Evolutionary conservation across 1,140 invertebrate genomes (phyloP).

Genomic region (Nephotettix cincticeps): DNA sequence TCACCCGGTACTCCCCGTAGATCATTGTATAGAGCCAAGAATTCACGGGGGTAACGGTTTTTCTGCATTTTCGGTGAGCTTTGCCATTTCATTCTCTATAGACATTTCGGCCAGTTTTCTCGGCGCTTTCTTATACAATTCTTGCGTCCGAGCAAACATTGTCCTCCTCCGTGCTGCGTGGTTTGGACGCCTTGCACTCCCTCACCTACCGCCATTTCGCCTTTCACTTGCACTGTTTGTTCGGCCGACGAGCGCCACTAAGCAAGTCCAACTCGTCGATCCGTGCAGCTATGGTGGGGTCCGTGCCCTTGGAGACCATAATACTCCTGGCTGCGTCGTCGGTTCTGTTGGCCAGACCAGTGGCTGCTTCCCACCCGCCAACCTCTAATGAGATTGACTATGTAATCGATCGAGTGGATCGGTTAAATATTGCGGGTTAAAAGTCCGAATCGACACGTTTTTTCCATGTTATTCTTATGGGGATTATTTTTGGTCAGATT

Average conservation of each 20-base stretch:
- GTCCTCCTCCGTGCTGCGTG: background rate
- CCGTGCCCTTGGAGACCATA: background rate
- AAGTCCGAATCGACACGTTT: too few relatives aligned
- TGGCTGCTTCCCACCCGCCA: background rate
- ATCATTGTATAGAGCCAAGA: background rate
- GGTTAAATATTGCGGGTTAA: too few relatives aligned
- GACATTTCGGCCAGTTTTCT: background rate
- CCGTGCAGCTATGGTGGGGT: background rate
- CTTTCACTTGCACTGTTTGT: background rate
- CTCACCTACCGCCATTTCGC: background rate
- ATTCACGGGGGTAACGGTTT: background rate
- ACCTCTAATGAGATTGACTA: too few relatives aligned
- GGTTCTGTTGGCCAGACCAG: background rate
- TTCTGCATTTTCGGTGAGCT: background rate
- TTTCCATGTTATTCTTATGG: too few relatives aligned
- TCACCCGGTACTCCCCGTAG: background rate
- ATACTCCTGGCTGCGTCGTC: too few relatives aligned
- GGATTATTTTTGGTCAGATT: too few relatives aligned
- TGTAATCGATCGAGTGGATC: too few relatives aligned
- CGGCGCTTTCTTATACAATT: background rate
- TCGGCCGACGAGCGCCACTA: background rate
- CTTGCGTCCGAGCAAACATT: background rate
- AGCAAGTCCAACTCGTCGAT: background rate
- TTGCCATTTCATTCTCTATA: background rate
- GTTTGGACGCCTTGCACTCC: background rate